These are phyloP conservation scores for Hemicrepidius hirtus DNA, from an alignment of 2,888 invertebrate species.

Conservation along the genomic window DNA sequence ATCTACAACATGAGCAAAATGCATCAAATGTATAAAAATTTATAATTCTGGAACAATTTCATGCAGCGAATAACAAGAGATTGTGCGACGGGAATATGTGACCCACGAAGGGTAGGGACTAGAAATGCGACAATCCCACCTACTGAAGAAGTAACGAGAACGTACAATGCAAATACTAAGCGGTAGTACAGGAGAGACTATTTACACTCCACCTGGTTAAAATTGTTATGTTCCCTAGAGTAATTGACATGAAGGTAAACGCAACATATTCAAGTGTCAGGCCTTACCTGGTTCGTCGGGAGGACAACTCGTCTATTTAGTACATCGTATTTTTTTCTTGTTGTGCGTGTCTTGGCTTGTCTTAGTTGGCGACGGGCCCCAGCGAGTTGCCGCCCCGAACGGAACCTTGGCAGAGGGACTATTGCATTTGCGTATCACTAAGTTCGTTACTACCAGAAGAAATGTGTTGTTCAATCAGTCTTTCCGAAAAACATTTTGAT, in stretches of 20 bases:
- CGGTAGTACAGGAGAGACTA: constrained; percentile 54
- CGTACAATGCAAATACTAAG: constrained; percentile 56
- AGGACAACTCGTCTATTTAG: constrained; percentile 40
- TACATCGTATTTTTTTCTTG: constrained; percentile 36
- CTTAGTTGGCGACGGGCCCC: constrained; percentile 3
- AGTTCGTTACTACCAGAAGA: constrained; percentile 71
- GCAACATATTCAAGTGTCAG: constrained; percentile 71
- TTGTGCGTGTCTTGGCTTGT: constrained; percentile 59
- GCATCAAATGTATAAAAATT: constrained; percentile 67
- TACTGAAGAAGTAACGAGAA: constrained; percentile 53
- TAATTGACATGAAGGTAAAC: constrained; percentile 87
- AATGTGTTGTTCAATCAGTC: constrained; percentile 72
- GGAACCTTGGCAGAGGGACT: constrained; percentile 51
- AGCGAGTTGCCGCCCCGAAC: constrained; percentile 19
- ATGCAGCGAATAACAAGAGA: constrained; percentile 68
- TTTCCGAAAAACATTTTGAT: constrained; percentile 70
- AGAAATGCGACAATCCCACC: constrained; percentile 55
- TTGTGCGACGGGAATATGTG: constrained; percentile 67
- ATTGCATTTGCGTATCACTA: constrained; percentile 68
- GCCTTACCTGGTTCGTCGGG: constrained; percentile 47
- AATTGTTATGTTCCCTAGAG: constrained; percentile 85
- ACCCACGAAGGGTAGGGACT: constrained; percentile 55
- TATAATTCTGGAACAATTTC: constrained; percentile 68
- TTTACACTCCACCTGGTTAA: constrained; percentile 69
- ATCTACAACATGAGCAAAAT: constrained; percentile 71